phyloP scores from a whole-genome alignment of 2,888 invertebrate genomes.

The Chloroclystis v-ata region DNA sequence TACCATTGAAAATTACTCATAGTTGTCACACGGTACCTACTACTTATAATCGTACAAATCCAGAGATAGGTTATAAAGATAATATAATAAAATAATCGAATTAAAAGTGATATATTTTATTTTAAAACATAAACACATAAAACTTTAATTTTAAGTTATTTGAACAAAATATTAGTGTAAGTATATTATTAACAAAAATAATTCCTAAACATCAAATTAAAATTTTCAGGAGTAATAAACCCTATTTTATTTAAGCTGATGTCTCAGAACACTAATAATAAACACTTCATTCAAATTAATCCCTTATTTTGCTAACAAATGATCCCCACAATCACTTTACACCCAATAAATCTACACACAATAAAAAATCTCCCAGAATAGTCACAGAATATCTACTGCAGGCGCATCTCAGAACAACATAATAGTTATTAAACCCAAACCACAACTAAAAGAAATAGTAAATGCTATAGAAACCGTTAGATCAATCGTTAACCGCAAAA shows the following conservation, averaged over 20 bases:
- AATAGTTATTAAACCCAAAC: background rate
- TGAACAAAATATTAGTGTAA: no score
- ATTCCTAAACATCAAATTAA: no score
- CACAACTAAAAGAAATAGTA: slow-evolving; percentile 3
- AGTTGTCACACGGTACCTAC: slow-evolving; percentile 13
- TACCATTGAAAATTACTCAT: no score
- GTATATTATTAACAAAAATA: no score
- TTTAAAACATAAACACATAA: no score
- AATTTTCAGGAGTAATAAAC: no score
- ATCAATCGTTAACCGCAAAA: slow-evolving; percentile 19
- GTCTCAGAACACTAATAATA: background rate
- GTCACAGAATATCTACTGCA: slow-evolving; percentile 8
- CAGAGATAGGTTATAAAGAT: background rate
- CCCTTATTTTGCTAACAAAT: slow-evolving; percentile 17
- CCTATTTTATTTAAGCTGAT: no score
- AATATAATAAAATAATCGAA: no score
- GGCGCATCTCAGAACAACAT: slow-evolving; percentile 2
- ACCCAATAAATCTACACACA: slow-evolving; percentile 27
- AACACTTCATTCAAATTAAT: slow-evolving; percentile 11
- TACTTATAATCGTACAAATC: background rate
- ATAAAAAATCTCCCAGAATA: slow-evolving; percentile 20
- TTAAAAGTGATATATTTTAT: no score
- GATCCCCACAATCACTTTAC: slow-evolving; percentile 28
- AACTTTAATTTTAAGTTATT: no score
- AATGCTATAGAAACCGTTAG: slow-evolving; percentile 18